phyloP scores from a whole-genome alignment of 2,888 invertebrate species.

The Platerodrilus igneus region DNA sequence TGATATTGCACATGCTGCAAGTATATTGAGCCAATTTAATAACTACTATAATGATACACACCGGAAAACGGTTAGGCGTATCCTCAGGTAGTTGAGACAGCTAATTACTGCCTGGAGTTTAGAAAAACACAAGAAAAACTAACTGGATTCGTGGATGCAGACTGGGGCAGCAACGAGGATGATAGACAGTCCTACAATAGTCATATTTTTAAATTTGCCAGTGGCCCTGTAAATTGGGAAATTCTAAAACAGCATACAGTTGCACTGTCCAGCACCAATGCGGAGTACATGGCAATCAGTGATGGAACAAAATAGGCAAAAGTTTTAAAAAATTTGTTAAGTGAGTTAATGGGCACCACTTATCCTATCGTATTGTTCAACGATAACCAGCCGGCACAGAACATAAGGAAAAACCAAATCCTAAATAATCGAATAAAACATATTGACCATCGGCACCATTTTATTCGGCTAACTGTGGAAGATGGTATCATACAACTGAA shows the following conservation, averaged over 20 bases:
- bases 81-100: slow-evolving; percentile 24
- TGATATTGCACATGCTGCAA: slow-evolving; percentile 28
- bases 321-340: slow-evolving; percentile 7
- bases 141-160: slow-evolving; percentile 22
- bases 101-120: slow-evolving; percentile 15
- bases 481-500: no score
- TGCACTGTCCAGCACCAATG: slow-evolving; percentile 34
- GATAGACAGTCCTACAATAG: slow-evolving; percentile 43
- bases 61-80: slow-evolving; percentile 22
- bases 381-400: no score
- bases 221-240: slow-evolving; percentile 32
- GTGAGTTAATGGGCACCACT: not conserved
- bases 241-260: slow-evolving; percentile 34
- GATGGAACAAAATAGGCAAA: slow-evolving; percentile 30
- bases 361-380: no score
- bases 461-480: no score
- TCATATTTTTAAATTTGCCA: slow-evolving; percentile 30
- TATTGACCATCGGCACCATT: no score
- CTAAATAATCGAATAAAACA: no score
- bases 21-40: slow-evolving; percentile 28
- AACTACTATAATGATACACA: slow-evolving; percentile 20
- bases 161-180: slow-evolving; percentile 20
- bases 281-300: slow-evolving; percentile 34
- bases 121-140: slow-evolving; percentile 13
- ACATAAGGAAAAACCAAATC: no score